Evolutionary conservation across 2,797 vertebrate genomes (phyloP).

Genomic region (Amniataba percoides): DNA sequence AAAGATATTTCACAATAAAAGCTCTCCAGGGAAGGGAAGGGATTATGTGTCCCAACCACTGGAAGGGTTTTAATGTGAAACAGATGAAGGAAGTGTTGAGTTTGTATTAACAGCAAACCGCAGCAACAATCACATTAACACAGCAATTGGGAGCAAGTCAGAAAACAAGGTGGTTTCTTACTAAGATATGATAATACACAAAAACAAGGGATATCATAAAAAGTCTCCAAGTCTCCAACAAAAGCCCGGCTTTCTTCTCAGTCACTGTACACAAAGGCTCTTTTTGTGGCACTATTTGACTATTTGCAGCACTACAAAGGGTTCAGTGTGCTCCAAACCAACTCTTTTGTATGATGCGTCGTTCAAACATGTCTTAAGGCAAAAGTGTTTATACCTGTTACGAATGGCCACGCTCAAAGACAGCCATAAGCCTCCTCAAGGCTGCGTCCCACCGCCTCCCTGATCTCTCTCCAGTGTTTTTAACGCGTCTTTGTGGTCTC

Average conservation of each 20-base stretch:
- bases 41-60: conserved; percentile 47
- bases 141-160: conserved; percentile 14
- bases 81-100: conserved; percentile 58
- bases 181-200: conserved; percentile 22
- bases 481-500: neutral
- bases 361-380: neutral
- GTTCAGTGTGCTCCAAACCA: conserved; percentile 4
- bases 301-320: conserved; percentile 3
- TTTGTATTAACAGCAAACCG: conserved; percentile 41
- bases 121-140: conserved; percentile 37
- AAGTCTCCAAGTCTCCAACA: conserved; percentile 12
- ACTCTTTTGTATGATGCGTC: neutral
- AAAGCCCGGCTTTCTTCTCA: conserved; percentile 5
- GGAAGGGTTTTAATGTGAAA: conserved; percentile 59
- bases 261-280: neutral
- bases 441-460: conserved; percentile 7
- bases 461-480: conserved; percentile 5
- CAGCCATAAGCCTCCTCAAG: neutral
- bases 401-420: neutral
- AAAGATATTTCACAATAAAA: conserved; percentile 60
- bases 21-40: conserved; percentile 34
- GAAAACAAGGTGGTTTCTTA: conserved; percentile 10
- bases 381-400: neutral
- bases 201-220: neutral
- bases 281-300: conserved; percentile 5